Percentiles rank a stretch among this genome's conserved stretches.
Conservation (phyloP, 2,113 vertebrate species). For the Heterotis niloticus region DNA sequence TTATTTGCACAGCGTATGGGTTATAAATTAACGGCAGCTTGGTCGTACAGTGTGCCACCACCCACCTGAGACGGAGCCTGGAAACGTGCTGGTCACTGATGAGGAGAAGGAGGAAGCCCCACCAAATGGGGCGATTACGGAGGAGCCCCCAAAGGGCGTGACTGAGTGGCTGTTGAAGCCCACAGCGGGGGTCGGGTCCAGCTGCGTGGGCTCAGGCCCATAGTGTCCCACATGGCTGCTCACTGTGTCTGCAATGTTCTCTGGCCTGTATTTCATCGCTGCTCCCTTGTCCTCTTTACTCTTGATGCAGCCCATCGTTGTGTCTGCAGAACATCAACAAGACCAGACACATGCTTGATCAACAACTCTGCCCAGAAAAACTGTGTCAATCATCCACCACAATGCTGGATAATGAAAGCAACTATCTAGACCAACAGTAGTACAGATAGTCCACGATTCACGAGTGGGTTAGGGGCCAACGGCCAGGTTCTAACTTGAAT, state of each 20-base stretch:
- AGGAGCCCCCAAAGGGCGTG: constrained; percentile 84
- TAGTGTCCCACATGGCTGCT: constrained; percentile 70
- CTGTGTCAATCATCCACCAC: too few species aligned
- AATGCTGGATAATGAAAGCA: too few species aligned
- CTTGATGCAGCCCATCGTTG: constrained; percentile 89
- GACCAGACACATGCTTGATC: neutral
- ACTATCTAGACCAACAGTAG: too few species aligned
- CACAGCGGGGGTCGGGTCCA: constrained; percentile 64
- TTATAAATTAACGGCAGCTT: too few species aligned
- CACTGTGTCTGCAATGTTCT: constrained; percentile 68
- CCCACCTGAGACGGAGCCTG: constrained; percentile 78
- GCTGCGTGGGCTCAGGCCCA: constrained; percentile 77
- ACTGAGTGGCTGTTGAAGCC: constrained; percentile 78
- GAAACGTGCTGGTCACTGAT: constrained; percentile 78
- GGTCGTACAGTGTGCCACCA: too few species aligned
- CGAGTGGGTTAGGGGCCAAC: too few species aligned
- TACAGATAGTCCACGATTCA: too few species aligned
- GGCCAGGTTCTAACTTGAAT: too few species aligned
- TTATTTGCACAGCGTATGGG: too few species aligned
- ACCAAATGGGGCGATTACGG: constrained; percentile 84
- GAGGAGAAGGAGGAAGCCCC: constrained; percentile 81
- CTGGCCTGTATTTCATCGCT: constrained; percentile 78
- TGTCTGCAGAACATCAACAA: constrained; percentile 49
- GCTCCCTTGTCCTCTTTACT: constrained; percentile 91
- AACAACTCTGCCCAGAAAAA: too few species aligned